These are phyloP conservation scores for Decapterus maruadsi DNA, from an alignment of 2,797 vertebrate genomes.

Conservation along the genomic window DNA sequence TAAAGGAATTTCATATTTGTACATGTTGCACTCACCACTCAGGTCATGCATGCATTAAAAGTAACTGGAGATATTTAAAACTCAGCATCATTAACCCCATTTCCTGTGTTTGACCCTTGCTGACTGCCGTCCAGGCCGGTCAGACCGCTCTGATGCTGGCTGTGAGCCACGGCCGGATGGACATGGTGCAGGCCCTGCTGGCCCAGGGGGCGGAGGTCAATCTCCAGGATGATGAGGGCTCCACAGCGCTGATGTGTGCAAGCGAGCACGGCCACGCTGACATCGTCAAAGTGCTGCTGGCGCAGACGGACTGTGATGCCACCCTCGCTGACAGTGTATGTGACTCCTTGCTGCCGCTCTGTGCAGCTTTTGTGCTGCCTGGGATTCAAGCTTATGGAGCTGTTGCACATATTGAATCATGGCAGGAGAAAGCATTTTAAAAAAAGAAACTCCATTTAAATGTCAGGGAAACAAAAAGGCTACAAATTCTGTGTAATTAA, in stretches of 20 bases:
- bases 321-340: conserved; percentile 91
- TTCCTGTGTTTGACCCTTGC: neutral
- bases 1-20: neutral
- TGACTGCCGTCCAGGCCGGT: conserved; percentile 86
- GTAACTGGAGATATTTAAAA: neutral
- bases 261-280: conserved; percentile 95
- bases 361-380: conserved; percentile 10
- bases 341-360: conserved; percentile 71
- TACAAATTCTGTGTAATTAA: neutral
- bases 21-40: neutral
- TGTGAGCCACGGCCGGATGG: conserved; percentile 94
- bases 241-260: conserved; percentile 97
- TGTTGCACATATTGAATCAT: conserved; percentile 3
- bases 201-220: conserved; percentile 93
- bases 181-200: conserved; percentile 95
- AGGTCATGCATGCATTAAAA: neutral
- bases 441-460: neutral
- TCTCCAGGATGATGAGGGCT: conserved; percentile 96
- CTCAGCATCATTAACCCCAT: neutral
- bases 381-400: conserved; percentile 26
- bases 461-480: neutral
- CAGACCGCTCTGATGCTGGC: conserved; percentile 98
- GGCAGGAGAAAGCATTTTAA: neutral
- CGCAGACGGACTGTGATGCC: conserved; percentile 90
- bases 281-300: conserved; percentile 93